A percentile compares a stretch with the other conserved stretches of the same genome.
phyloP scores from a whole-genome alignment of 2,888 invertebrate species.

The Metacarcinus magister region DNA sequence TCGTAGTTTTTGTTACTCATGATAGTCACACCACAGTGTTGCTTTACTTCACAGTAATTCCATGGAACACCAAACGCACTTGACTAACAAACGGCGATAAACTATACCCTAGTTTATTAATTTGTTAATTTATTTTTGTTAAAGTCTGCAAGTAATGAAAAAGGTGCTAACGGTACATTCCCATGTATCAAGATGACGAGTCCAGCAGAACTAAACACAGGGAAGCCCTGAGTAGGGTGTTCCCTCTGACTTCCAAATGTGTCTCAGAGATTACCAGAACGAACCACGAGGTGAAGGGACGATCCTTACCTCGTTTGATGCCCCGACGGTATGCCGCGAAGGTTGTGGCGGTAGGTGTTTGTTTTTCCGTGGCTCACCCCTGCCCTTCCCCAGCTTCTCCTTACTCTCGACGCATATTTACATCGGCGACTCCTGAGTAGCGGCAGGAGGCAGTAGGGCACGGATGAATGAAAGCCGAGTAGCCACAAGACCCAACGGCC shows the following conservation, averaged over 20 bases:
- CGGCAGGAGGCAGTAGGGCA: background rate
- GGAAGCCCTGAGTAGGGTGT: background rate
- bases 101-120: background rate
- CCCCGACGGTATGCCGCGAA: background rate
- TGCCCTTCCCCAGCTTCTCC: background rate
- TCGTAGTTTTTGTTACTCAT: background rate
- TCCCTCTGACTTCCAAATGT: background rate
- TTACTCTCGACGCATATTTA: conserved; percentile 28
- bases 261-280: background rate
- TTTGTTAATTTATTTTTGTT: background rate
- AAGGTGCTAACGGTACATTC: background rate
- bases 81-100: background rate
- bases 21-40: background rate
- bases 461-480: conserved; percentile 46
- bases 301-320: background rate
- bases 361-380: background rate
- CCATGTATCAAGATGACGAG: background rate
- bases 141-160: background rate
- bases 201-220: background rate
- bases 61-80: background rate
- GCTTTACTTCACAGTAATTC: background rate
- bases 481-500: conserved; percentile 14
- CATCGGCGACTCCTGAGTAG: background rate
- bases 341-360: background rate
- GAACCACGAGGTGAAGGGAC: background rate